phyloP scores from a whole-genome alignment of 2,797 vertebrate genomes.

The Lagorchestes hirsutus region DNA sequence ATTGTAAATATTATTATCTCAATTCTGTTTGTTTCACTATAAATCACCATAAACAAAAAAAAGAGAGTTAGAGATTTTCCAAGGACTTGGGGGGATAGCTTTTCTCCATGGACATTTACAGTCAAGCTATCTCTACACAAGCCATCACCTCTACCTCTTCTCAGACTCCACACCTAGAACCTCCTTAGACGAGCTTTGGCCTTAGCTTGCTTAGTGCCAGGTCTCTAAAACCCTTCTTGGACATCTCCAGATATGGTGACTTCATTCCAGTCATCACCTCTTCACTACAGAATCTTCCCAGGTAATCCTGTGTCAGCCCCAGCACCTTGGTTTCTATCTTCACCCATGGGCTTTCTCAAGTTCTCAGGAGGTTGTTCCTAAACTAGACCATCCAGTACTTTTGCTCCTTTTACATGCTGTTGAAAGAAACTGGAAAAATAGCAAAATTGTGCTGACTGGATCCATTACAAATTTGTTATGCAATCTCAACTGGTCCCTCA shows the following conservation, averaged over 20 bases:
- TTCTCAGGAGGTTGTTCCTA: not conserved
- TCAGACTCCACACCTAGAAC: not conserved
- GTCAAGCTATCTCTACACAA: not conserved
- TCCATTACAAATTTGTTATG: not conserved
- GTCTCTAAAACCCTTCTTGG: not conserved
- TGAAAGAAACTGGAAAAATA: not conserved
- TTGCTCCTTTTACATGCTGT: not conserved
- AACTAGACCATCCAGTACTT: not conserved
- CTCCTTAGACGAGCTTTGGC: not conserved
- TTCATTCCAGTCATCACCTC: not conserved
- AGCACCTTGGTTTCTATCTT: not conserved
- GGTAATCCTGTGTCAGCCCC: not conserved
- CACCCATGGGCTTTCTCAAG: not conserved
- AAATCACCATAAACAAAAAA: too few species aligned
- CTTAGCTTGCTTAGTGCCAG: not conserved
- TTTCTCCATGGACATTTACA: not conserved
- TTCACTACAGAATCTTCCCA: not conserved
- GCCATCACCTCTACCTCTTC: not conserved
- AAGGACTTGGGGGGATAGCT: not conserved
- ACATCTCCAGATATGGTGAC: not conserved
- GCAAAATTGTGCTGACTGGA: not conserved
- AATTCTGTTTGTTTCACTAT: too few species aligned
- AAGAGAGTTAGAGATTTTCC: not conserved
- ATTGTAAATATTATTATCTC: too few species aligned
- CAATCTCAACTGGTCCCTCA: not conserved